Base-by-base conservation (phyloP, 2,888 invertebrate species). In the Nesidiocoris tenuis region DNA sequence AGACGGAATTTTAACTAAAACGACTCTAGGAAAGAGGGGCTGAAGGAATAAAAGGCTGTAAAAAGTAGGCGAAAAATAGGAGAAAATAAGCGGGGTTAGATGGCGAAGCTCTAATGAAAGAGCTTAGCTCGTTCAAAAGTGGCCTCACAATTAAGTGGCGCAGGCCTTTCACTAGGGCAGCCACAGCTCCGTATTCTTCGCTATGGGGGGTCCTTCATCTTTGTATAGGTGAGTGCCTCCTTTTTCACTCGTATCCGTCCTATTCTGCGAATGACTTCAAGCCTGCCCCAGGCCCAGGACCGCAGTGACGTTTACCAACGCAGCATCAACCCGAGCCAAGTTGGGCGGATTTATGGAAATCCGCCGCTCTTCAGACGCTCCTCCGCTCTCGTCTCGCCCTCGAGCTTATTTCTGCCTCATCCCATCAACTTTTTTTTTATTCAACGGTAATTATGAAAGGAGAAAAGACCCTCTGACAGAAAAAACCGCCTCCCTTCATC, bases 71-170 rank as follows among this genome's bases (percentile, higher is more conserved):
- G 39, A 3, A 39, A 39, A 39, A 39, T 7, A 39, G 55, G 55
- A 16, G 54, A 66, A 66, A 55, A 21, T 9, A 19, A 17, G 18
- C 39, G 5, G 56, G 55, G 67, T 56, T 56, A 7, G 39, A 12
- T 39, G 39, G 39, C 5, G 39, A 55, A 21, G 18, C 54, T 54
- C 21, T 56, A 67, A 67, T 67, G 67, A 67, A 65, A 65, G 54
- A 54, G 18, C 54, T 54, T 67, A 22, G 39, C 56, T 17, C 22
- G 56, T 22, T 67, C 55, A 67, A 67, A 67, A 67, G 67, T 67
- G 67, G 19, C 67, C 55, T 3, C 67, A 67, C 56, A 67, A 67
- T 67, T 67, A 67, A 56, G 67, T 56, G 56, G 22, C 18, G 55
- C 21, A 22, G 39, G 39, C 3, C 39, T 39, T 39, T 39, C 12